phyloP scores from a whole-genome alignment of 1,140 invertebrate genomes.

The Hirudo medicinalis region DNA sequence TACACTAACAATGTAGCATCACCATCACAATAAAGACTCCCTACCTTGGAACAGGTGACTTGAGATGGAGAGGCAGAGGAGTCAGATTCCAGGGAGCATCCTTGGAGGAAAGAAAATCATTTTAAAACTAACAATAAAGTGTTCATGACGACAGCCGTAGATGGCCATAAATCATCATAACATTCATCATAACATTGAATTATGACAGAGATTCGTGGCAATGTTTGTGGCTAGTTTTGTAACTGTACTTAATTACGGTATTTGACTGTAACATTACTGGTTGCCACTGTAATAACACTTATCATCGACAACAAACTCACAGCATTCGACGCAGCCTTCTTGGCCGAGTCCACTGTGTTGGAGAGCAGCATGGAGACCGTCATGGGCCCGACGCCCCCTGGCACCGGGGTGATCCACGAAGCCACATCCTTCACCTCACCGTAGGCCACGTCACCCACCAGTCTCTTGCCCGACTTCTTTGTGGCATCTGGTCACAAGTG shows the following conservation, averaged over 20 bases:
- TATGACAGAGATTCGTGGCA: too few relatives aligned
- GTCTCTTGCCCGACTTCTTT: conserved; percentile 64
- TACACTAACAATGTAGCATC: not conserved
- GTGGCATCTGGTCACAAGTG: conserved; percentile 56
- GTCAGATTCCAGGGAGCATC: conserved; percentile 32
- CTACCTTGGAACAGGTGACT: conserved; percentile 39
- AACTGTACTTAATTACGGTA: too few relatives aligned
- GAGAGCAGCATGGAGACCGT: conserved; percentile 94
- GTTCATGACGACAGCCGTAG: too few relatives aligned
- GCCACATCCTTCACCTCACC: conserved; percentile 62
- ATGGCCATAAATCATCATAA: too few relatives aligned
- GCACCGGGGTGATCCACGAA: conserved; percentile 85
- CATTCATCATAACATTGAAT: not conserved
- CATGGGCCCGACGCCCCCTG: conserved; percentile 95
- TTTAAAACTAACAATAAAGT: too few relatives aligned
- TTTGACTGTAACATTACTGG: too few relatives aligned
- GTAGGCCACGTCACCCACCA: conserved; percentile 91
- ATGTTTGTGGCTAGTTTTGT: too few relatives aligned
- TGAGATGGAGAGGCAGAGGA: conserved; percentile 30
- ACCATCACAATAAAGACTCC: not conserved
- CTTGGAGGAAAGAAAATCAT: not conserved
- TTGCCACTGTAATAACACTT: not conserved
- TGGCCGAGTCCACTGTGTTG: conserved; percentile 77
- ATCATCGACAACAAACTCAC: not conserved
- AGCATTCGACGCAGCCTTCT: conserved; percentile 16